Evolutionary conservation across 2,113 vertebrate species (phyloP).

Genomic region (Himantopus leucocephalus): DNA sequence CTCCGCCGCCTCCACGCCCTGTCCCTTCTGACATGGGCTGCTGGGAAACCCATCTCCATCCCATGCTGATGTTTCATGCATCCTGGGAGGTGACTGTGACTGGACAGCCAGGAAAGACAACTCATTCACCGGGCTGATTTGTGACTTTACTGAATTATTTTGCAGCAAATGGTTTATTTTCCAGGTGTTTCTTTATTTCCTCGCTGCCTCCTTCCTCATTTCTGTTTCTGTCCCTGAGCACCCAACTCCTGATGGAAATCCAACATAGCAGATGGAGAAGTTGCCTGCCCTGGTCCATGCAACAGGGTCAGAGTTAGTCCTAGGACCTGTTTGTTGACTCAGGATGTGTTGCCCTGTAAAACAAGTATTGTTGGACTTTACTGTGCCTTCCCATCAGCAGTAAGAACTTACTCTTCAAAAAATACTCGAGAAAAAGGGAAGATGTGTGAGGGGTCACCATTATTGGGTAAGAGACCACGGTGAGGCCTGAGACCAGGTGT

Average conservation of each 20-base stretch:
- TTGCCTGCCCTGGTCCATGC: neutral
- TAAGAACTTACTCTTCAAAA: neutral
- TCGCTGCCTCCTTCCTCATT: neutral
- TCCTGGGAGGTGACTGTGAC: neutral
- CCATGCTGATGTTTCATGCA: neutral
- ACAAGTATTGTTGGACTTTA: neutral
- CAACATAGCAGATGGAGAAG: fast-evolving
- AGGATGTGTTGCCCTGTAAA: neutral
- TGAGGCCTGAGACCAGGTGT: neutral
- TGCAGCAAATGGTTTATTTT: neutral
- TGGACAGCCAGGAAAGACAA: neutral
- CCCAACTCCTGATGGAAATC: neutral
- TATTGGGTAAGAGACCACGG: neutral
- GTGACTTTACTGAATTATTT: neutral
- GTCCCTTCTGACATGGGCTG: neutral
- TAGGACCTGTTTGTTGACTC: neutral
- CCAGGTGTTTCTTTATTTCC: neutral
- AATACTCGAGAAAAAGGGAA: neutral
- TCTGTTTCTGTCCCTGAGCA: neutral
- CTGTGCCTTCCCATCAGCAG: neutral
- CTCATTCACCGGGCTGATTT: neutral
- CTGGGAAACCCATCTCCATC: neutral
- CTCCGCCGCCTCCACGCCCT: neutral
- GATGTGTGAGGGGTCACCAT: neutral
- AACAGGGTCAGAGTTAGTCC: neutral